These are phyloP conservation scores for Blera fallax DNA, from an alignment of 2,888 invertebrate genomes.

Conservation along the genomic window DNA sequence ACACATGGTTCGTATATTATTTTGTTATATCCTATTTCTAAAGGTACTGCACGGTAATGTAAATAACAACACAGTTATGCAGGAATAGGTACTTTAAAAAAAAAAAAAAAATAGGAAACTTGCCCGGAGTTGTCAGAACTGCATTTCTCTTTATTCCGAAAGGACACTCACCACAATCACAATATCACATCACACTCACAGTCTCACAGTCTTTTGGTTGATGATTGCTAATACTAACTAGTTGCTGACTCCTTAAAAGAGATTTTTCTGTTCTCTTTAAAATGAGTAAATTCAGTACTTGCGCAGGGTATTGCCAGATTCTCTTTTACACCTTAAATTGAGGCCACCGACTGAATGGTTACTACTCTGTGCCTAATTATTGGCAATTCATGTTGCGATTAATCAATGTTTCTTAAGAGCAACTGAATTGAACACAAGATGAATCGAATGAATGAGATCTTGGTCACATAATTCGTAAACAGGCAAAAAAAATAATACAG, in stretches of 20 bases:
- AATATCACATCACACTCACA: not conserved
- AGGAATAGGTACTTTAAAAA: slow-evolving; percentile 52
- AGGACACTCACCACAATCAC: slow-evolving; percentile 3
- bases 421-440: too few relatives aligned
- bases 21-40: slow-evolving; percentile 38
- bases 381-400: too few relatives aligned
- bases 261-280: slow-evolving; percentile 34
- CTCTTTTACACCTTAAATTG: too few relatives aligned
- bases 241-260: slow-evolving; percentile 56
- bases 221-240: slow-evolving; percentile 45
- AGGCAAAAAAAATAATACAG: too few relatives aligned
- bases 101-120: slow-evolving; percentile 53
- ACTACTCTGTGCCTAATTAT: too few relatives aligned
- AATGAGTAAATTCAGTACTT: not conserved
- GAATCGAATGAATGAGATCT: too few relatives aligned
- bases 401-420: too few relatives aligned
- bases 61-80: slow-evolving; percentile 71
- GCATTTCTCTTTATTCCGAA: slow-evolving; percentile 71
- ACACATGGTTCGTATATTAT: slow-evolving; percentile 14
- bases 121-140: slow-evolving; percentile 48
- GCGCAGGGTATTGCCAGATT: not conserved
- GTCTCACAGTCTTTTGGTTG: not conserved
- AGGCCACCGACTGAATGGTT: too few relatives aligned
- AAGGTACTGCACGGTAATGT: slow-evolving; percentile 55
- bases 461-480: too few relatives aligned